Evolutionary conservation across 2,888 invertebrate genomes (phyloP).

Genomic region (Eupithecia abbreviata): DNA sequence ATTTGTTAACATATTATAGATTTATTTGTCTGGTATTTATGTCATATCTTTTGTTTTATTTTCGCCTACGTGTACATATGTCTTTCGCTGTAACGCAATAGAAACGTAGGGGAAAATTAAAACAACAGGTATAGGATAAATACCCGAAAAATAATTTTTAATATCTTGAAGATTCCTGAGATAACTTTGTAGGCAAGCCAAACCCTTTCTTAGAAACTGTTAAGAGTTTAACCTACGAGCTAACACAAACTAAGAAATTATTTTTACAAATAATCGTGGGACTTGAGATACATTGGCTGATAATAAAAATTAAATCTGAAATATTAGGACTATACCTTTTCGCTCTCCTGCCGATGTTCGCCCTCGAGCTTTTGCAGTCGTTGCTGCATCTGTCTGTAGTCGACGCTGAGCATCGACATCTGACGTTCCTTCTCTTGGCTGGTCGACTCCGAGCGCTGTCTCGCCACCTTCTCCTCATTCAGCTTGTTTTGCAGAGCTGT

Average conservation of each 20-base stretch:
- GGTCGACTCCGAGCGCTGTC: slow-evolving; percentile 93
- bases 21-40: no score
- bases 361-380: slow-evolving; percentile 94
- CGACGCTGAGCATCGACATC: slow-evolving; percentile 96
- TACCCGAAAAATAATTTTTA: no score
- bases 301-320: background rate
- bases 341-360: slow-evolving; percentile 94
- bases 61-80: no score
- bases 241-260: background rate
- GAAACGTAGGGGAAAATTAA: no score
- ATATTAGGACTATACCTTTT: slow-evolving; percentile 84
- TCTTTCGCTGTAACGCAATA: no score
- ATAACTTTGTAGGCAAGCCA: background rate
- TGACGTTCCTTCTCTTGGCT: slow-evolving; percentile 97
- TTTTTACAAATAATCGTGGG: background rate
- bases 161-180: background rate
- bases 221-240: no score
- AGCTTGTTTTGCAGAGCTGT: slow-evolving; percentile 95
- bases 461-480: slow-evolving; percentile 93
- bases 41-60: no score
- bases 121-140: no score
- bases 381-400: slow-evolving; percentile 96
- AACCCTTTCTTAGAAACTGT: background rate
- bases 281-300: background rate
- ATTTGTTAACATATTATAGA: no score